Evolutionary conservation across 2,888 invertebrate species (phyloP).

Genomic region (Vanessa cardui): DNA sequence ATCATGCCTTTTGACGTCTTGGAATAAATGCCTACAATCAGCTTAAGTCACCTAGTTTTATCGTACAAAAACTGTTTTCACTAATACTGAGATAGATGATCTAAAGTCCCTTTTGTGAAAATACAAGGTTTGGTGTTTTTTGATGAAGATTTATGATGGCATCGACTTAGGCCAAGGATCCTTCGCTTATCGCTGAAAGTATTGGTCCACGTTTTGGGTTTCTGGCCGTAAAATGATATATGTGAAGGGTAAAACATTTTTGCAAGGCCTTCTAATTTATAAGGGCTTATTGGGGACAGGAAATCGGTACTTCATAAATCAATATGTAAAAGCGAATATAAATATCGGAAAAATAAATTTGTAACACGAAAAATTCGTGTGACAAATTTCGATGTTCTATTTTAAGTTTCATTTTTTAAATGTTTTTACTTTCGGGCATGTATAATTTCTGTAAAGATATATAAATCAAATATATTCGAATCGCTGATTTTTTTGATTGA

Average conservation of each 20-base stretch:
- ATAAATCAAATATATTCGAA: too few relatives aligned
- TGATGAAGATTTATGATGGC: constrained; percentile 44
- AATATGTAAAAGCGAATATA: background rate
- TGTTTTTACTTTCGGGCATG: too few relatives aligned
- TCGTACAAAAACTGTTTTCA: constrained; percentile 30
- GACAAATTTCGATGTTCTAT: too few relatives aligned
- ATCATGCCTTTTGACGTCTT: background rate
- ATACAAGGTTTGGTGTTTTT: constrained; percentile 29
- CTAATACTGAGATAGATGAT: constrained; percentile 41
- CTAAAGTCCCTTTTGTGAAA: constrained; percentile 28
- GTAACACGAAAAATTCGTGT: too few relatives aligned
- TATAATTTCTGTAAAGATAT: too few relatives aligned
- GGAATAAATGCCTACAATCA: background rate
- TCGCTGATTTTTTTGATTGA: too few relatives aligned
- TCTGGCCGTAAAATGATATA: constrained; percentile 24
- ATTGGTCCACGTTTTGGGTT: constrained; percentile 26
- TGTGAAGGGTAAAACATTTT: constrained; percentile 17
- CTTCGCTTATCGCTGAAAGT: constrained; percentile 37
- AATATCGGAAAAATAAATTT: background rate
- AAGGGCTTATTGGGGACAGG: constrained; percentile 12
- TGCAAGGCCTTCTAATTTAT: constrained; percentile 14
- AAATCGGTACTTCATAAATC: constrained; percentile 6
- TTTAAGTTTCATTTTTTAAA: too few relatives aligned
- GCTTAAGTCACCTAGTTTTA: constrained; percentile 24
- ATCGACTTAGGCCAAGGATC: constrained; percentile 34